Evolutionary conservation across 2,797 vertebrate genomes (phyloP), one percentile per base, ranked within the genome.

Genomic region (Diplodus puntazzo): DNA sequence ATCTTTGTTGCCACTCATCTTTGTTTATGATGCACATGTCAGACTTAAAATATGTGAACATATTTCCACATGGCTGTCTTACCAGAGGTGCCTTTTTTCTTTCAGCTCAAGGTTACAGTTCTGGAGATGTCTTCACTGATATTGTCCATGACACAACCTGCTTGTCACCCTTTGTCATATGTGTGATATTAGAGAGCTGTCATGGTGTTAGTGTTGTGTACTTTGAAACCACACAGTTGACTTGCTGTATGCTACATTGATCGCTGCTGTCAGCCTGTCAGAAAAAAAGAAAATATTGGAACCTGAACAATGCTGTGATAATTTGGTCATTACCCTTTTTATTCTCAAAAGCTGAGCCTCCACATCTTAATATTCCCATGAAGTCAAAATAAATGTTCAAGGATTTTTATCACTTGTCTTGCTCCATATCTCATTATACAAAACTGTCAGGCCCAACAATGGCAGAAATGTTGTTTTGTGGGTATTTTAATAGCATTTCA

Each of bases 81-180:
- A 46, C 16, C 45, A 4, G 34, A 64, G 23, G 27, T 13, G 18
- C 27, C 23, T 34, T 72, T 12, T 10, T 73, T 46, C 12, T 58
- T 59, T 14, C 9, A 69, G 79, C 69, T 81, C 59, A 79, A 72
- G 67, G 65, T 69, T 59, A 52, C n/a, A 11, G 55, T 62, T 66
- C 46, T 13, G n/a, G 18, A 70, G 39, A 66, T 4, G 2, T 43
- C 30, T 23, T 57, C 42, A 1, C 59, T 59, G 58, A 65, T 21
- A 46, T 34, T 54, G 23, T 64, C 48, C 25, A 75, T 52, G 68
- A 73, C 74, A 25, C 34, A 42, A 42, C 42, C 23, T 58, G 27
- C 58, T 54, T 11, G 20, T 61, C 64, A 53, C 39, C 49, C 43
- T 49, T n/a, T 11, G 21, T 75, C 11, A 14, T 21, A 30, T 50